phyloP scores from a whole-genome alignment of 2,797 vertebrate genomes.

The Amniataba percoides region DNA sequence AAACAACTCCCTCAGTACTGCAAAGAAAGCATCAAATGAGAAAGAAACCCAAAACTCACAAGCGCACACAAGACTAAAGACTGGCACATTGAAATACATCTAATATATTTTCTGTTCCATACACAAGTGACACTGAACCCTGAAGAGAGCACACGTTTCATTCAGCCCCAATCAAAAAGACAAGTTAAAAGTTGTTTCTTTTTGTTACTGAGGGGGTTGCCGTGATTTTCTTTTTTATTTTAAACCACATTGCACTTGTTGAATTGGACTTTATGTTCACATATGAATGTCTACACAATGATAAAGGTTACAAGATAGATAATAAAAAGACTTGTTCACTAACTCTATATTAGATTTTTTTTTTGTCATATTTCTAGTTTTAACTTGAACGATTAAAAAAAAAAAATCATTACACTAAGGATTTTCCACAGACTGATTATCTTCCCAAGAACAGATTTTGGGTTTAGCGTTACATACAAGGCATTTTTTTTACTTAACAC shows the following conservation, averaged over 20 bases:
- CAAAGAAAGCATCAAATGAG: neutral
- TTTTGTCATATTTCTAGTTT: neutral
- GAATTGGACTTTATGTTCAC: constrained; percentile 12
- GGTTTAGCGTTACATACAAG: neutral
- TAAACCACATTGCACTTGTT: constrained; percentile 16
- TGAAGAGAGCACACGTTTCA: constrained; percentile 15
- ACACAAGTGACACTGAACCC: constrained; percentile 15
- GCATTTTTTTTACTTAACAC: constrained; percentile 3
- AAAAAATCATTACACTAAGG: neutral
- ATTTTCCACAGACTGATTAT: neutral
- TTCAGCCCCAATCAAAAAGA: constrained; percentile 30
- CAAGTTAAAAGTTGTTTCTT: constrained; percentile 23
- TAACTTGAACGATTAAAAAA: neutral
- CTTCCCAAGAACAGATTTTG: constrained; percentile 13
- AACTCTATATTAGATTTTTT: neutral
- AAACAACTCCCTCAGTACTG: neutral
- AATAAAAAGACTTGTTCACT: constrained; percentile 20
- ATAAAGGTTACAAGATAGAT: constrained; percentile 6
- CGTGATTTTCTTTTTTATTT: constrained; percentile 23
- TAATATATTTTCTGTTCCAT: neutral
- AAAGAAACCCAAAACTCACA: too few relatives aligned
- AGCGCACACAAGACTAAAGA: neutral
- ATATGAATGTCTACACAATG: constrained; percentile 12
- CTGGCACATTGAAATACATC: constrained; percentile 2
- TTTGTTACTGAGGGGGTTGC: constrained; percentile 30